A percentile compares a stretch with the other conserved stretches of the same genome.
Conservation (phyloP, 2,797 vertebrate species). For the Nannoperca australis region DNA sequence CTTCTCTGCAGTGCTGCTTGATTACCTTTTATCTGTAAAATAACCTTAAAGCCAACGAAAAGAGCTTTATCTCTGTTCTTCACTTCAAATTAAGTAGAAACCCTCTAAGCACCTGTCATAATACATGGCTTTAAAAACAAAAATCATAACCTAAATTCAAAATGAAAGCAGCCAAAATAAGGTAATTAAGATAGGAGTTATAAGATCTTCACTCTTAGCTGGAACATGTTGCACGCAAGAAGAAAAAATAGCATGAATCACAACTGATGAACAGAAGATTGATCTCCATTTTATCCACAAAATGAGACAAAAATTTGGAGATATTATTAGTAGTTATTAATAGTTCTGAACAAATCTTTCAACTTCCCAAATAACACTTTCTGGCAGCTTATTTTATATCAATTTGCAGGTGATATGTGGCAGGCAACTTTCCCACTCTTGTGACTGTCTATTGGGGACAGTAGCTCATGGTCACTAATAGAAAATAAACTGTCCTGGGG, state of each 20-base stretch:
- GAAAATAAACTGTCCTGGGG: conserved; percentile 75
- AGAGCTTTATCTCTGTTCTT: conserved; percentile 26
- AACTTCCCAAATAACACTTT: conserved; percentile 34
- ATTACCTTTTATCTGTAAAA: conserved; percentile 52
- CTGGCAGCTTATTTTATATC: conserved; percentile 48
- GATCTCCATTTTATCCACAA: conserved; percentile 18
- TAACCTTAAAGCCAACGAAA: conserved; percentile 49
- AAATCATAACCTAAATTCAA: conserved; percentile 28
- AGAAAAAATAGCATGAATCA: neutral
- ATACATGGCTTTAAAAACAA: conserved; percentile 28
- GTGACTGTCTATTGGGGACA: conserved; percentile 51
- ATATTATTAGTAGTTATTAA: conserved; percentile 1
- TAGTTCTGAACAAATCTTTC: neutral
- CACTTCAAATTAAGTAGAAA: conserved; percentile 38
- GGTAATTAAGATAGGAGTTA: conserved; percentile 36
- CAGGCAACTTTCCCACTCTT: conserved; percentile 20
- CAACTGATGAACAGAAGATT: conserved; percentile 28
- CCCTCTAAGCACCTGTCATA: conserved; percentile 48
- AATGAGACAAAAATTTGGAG: conserved; percentile 21
- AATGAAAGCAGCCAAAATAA: conserved; percentile 40
- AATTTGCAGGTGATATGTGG: conserved; percentile 54
- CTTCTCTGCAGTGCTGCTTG: conserved; percentile 9
- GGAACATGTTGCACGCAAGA: conserved; percentile 2
- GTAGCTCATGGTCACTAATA: conserved; percentile 68
- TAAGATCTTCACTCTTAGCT: conserved; percentile 21